Evolutionary conservation across 2,113 vertebrate genomes (phyloP).

Genomic region (Crypturellus undulatus): DNA sequence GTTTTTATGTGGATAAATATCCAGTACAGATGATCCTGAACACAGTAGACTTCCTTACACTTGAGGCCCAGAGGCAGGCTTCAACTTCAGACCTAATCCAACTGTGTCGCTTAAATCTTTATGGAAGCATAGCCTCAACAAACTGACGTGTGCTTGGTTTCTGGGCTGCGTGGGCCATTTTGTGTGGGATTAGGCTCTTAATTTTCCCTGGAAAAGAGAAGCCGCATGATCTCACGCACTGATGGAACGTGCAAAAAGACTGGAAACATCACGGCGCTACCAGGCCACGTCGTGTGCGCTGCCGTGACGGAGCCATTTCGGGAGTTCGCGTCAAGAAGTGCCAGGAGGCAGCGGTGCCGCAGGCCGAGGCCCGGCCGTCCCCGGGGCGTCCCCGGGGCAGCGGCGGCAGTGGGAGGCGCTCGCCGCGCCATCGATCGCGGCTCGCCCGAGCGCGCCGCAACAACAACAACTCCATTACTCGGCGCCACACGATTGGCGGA

Average conservation of each 20-base stretch:
- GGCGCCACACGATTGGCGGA: conserved; percentile 89
- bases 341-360: too few relatives aligned
- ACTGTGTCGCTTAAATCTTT: not conserved
- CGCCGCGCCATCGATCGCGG: conserved; percentile 84
- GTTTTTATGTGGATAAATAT: not conserved
- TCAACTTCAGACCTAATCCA: not conserved
- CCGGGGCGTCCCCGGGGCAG: conserved; percentile 60
- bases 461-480: conserved; percentile 96
- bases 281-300: not conserved
- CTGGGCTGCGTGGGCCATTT: rapidly evolving
- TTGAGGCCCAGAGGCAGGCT: not conserved
- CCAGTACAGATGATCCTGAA: not conserved
- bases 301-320: not conserved
- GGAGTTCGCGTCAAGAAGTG: not conserved
- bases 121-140: not conserved
- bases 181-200: not conserved
- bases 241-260: not conserved
- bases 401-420: conserved; percentile 72
- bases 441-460: conserved; percentile 94
- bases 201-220: not conserved
- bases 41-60: not conserved
- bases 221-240: not conserved
- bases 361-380: not conserved
- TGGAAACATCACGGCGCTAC: not conserved
- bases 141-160: not conserved